Evolutionary conservation across 1,140 invertebrate species (phyloP), one percentile per base, ranked within the genome.

Genomic region (Sipha flava): DNA sequence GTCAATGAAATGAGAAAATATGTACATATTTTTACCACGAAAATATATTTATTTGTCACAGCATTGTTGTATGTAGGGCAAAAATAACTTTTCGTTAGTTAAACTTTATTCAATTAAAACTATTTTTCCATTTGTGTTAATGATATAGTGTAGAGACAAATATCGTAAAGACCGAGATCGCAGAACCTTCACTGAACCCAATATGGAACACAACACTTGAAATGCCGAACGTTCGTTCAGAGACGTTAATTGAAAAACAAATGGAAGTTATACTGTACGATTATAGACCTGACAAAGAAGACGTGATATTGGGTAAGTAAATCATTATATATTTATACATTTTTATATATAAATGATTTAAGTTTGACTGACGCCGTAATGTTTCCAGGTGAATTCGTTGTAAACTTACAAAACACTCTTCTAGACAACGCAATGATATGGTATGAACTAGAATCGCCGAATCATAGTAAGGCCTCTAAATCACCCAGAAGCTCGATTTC

Each of bases 171-270:
- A 95, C 93, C 1, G 92, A 92, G 83, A 90, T 94, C 5, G 92
- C 93, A 2, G 92, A 93, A 79, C 90, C 92, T 12, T 92, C 92
- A 1, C 92, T 92, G 83, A 94, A 92, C 84, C 94, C 94, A 9
- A 92, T 94, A 62, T 96, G 94, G 94, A 95, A 95, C 83, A 93
- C 94, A 18, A 95, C 93, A n/a, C 86, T 95, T 23, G 92, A 92
- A 73, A 94, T 95, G 84, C 87, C 90, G 0, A 91, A 91, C 29
- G 89, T 94, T 21, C 90, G 90, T 40, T 92, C 90, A 1, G 93
- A 94, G 81, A 89, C 92, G 82, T 85, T 95, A 37, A 90, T 93
- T 84, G 92, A 93, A 62, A 90, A 91, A 79, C 90, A 91, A 18
- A 88, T 97, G 31, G 94, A 95, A 83, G 91, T 95, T 4, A 94